Conservation (phyloP, 2,113 vertebrate genomes). For the Grammomys surdaster region DNA sequence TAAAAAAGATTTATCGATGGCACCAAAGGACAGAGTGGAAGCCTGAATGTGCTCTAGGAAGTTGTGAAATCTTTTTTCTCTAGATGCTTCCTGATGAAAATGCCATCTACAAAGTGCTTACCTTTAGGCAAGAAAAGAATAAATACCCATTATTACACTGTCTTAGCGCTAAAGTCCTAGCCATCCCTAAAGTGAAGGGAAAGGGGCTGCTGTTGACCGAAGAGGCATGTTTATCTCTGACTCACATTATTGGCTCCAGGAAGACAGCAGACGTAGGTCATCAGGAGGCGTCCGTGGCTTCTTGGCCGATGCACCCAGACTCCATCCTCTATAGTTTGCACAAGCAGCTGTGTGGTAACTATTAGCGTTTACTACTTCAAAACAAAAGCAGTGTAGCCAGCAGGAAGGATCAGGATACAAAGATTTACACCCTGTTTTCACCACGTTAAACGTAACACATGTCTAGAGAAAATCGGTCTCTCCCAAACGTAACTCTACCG, state of each 20-base stretch:
- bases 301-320: conserved; percentile 53
- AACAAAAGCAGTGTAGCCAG: conserved; percentile 26
- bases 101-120: conserved; percentile 8
- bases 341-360: conserved; percentile 58
- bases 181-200: conserved; percentile 54
- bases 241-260: conserved; percentile 73
- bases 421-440: background rate
- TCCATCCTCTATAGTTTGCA: conserved; percentile 43
- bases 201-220: conserved; percentile 70
- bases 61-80: conserved; percentile 59
- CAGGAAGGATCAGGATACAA: background rate
- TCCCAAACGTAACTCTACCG: background rate
- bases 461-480: background rate
- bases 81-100: conserved; percentile 31
- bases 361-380: conserved; percentile 54
- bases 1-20: background rate
- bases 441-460: conserved; percentile 9
- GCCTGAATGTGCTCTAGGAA: conserved; percentile 28
- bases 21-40: background rate
- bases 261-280: conserved; percentile 77
- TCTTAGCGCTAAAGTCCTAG: conserved; percentile 35
- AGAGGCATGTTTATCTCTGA: conserved; percentile 74
- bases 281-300: conserved; percentile 53
- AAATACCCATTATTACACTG: background rate
- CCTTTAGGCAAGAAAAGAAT: conserved; percentile 35